A percentile compares a stretch with the other conserved stretches of the same genome.
phyloP scores from a whole-genome alignment of 2,797 vertebrate genomes.

The Periophthalmus magnuspinnatus region DNA sequence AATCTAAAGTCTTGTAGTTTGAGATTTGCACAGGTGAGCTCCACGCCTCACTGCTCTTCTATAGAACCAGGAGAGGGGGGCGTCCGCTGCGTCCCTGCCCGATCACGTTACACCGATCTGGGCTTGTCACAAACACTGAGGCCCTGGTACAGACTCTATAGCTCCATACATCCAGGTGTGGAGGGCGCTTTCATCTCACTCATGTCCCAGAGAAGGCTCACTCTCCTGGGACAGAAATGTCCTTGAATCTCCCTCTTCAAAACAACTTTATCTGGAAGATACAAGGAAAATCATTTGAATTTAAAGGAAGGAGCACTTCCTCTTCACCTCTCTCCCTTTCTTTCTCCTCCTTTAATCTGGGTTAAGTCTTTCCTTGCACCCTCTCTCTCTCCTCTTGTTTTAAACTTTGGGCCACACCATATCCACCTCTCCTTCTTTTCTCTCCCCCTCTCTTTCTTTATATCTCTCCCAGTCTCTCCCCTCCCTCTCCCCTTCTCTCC shows the following conservation, averaged over 20 bases:
- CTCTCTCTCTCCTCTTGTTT: too few species aligned
- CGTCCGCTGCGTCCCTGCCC: constrained; percentile 17
- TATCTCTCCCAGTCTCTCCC: too few species aligned
- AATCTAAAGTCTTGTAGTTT: constrained; percentile 18
- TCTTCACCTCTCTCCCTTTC: too few species aligned
- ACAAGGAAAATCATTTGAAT: constrained; percentile 19
- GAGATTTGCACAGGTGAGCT: constrained; percentile 46
- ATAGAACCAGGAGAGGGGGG: constrained; percentile 10
- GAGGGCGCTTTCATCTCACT: constrained; percentile 29
- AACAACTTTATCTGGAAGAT: constrained; percentile 57
- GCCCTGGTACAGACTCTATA: constrained; percentile 38
- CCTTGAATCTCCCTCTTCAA: constrained; percentile 53
- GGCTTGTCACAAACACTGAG: constrained; percentile 42
- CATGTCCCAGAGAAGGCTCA: constrained; percentile 25
- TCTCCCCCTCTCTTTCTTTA: too few species aligned
- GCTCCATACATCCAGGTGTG: constrained; percentile 28
- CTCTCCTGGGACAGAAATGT: constrained; percentile 28
- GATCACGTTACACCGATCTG: constrained; percentile 47
- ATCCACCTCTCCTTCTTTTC: neutral
- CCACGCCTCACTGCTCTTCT: constrained; percentile 38
- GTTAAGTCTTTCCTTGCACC: too few species aligned
- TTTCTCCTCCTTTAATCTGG: too few species aligned
- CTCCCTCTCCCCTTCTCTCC: neutral
- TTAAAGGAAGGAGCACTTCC: too few species aligned
- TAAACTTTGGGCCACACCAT: too few species aligned